Evolutionary conservation across 2,797 vertebrate genomes (phyloP).

Genomic region (Xyrichtys novacula): DNA sequence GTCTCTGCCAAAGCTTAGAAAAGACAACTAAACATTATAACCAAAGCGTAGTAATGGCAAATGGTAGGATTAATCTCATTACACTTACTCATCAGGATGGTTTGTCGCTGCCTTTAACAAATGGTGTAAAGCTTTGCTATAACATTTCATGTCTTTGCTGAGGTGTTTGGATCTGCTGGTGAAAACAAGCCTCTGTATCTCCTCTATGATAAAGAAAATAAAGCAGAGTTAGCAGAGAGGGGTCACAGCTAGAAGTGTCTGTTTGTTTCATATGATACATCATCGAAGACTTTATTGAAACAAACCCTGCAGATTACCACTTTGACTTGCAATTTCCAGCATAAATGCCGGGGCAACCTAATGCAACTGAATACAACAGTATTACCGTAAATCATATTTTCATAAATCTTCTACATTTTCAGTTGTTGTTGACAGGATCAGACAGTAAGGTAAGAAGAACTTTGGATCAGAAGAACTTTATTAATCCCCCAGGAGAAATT

Average conservation of each 20-base stretch:
- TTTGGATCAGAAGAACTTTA: too few species aligned
- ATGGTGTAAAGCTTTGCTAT: conserved; percentile 67
- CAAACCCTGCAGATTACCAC: too few species aligned
- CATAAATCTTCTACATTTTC: too few species aligned
- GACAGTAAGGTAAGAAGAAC: too few species aligned
- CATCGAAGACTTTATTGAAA: too few species aligned
- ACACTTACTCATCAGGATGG: conserved; percentile 77
- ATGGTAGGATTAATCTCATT: background rate
- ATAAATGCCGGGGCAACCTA: too few species aligned
- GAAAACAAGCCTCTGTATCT: conserved; percentile 7
- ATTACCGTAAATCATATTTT: too few species aligned
- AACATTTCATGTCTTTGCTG: conserved; percentile 66
- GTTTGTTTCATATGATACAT: background rate
- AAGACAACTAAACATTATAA: background rate
- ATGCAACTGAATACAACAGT: too few species aligned
- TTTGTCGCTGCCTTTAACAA: conserved; percentile 70
- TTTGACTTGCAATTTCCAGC: too few species aligned
- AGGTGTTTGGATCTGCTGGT: conserved; percentile 55
- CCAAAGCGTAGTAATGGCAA: background rate
- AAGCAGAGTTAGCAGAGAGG: background rate
- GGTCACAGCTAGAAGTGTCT: background rate
- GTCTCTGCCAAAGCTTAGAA: conserved; percentile 73
- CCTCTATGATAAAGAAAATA: conserved; percentile 29
- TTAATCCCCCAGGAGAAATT: too few species aligned
- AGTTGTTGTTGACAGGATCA: too few species aligned